phyloP scores from a whole-genome alignment of 2,797 vertebrate genomes.

The Paedocypris micromegethes region DNA sequence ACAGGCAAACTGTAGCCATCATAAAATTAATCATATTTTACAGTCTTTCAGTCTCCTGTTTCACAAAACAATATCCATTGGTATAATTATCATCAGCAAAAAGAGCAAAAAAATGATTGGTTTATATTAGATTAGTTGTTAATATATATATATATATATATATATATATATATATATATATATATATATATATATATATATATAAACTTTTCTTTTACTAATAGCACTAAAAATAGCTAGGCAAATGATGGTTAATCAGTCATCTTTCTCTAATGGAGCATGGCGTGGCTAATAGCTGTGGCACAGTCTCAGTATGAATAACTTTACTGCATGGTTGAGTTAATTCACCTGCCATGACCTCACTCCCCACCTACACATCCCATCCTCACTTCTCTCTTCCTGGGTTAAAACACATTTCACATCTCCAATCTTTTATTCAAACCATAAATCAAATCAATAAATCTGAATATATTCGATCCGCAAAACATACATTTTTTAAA shows the following conservation, averaged over 20 bases:
- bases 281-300: conserved; percentile 19
- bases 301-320: conserved; percentile 37
- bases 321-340: conserved; percentile 38
- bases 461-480: background rate
- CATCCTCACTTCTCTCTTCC: conserved; percentile 1
- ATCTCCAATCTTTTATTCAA: background rate
- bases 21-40: too few species aligned
- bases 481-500: conserved; percentile 8
- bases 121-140: too few species aligned
- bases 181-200: too few species aligned
- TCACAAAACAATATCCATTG: too few species aligned
- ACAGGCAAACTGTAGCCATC: too few species aligned
- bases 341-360: conserved; percentile 26
- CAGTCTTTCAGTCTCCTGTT: too few species aligned
- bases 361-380: conserved; percentile 13
- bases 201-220: too few species aligned
- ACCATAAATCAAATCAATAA: background rate
- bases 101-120: too few species aligned
- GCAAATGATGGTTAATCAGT: conserved; percentile 42
- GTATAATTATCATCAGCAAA: too few species aligned
- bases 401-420: background rate
- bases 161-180: too few species aligned
- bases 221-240: too few species aligned
- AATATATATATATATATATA: too few species aligned
- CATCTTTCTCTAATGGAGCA: conserved; percentile 41